phyloP scores from a whole-genome alignment of 2,113 vertebrate genomes.

The Gopherus evgoodei region DNA sequence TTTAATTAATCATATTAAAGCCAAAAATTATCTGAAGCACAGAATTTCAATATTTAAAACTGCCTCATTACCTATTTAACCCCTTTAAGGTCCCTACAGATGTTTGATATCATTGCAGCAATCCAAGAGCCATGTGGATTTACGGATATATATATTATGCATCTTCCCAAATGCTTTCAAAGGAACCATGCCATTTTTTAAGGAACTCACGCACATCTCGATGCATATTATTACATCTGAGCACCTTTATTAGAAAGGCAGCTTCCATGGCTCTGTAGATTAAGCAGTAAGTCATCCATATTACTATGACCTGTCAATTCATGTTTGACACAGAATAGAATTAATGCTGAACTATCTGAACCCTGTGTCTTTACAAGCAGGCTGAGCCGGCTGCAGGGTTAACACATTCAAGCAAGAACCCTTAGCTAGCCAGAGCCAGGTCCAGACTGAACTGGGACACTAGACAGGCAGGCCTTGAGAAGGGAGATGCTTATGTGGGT shows the following conservation, averaged over 20 bases:
- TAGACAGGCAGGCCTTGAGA: background rate
- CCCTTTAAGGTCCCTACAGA: background rate
- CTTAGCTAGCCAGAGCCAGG: rapidly evolving
- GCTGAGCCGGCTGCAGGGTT: background rate
- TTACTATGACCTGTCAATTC: background rate
- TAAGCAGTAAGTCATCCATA: background rate
- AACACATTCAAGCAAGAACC: background rate
- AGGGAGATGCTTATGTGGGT: background rate
- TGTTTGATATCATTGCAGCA: background rate
- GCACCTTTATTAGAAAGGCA: background rate
- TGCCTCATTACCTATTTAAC: background rate
- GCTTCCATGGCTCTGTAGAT: background rate
- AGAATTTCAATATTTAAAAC: background rate
- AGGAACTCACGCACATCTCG: background rate
- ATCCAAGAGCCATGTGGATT: background rate
- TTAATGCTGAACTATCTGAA: background rate
- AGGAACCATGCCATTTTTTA: background rate
- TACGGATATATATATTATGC: background rate
- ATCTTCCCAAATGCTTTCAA: background rate
- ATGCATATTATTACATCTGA: background rate
- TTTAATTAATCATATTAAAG: background rate
- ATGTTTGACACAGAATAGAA: background rate
- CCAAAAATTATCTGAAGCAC: background rate
- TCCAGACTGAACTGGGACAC: rapidly evolving
- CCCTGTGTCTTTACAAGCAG: background rate